phyloP scores from a whole-genome alignment of 2,797 vertebrate genomes.

The Naso thynnoides region DNA sequence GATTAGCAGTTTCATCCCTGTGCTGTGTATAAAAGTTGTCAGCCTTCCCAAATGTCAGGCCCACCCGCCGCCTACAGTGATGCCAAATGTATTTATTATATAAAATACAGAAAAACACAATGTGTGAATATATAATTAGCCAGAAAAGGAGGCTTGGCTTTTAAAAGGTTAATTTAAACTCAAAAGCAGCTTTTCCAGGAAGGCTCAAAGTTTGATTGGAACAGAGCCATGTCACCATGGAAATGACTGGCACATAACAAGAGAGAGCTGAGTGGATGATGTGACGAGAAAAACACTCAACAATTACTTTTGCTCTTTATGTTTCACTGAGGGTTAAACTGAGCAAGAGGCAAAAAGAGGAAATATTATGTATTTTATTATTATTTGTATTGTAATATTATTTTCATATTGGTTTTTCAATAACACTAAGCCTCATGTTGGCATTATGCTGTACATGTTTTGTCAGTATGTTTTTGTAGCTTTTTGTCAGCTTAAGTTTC shows the following conservation, averaged over 20 bases:
- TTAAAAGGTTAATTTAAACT: slow-evolving; percentile 52
- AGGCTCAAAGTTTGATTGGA: slow-evolving; percentile 32
- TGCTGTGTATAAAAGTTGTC: too few relatives aligned
- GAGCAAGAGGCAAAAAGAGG: background rate
- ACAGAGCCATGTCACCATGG: slow-evolving; percentile 45
- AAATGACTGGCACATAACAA: slow-evolving; percentile 47
- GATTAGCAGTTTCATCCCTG: too few relatives aligned
- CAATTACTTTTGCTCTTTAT: slow-evolving; percentile 22
- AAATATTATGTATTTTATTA: background rate
- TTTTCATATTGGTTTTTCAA: background rate
- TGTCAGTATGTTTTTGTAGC: background rate
- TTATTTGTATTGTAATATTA: background rate
- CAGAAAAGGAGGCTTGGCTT: slow-evolving; percentile 13
- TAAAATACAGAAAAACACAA: slow-evolving; percentile 33
- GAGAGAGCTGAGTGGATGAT: slow-evolving; percentile 29
- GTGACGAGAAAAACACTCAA: slow-evolving; percentile 37
- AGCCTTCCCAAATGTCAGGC: too few relatives aligned
- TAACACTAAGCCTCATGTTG: background rate
- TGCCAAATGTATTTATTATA: slow-evolving; percentile 1
- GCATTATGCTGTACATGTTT: background rate
- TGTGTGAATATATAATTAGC: slow-evolving; percentile 43
- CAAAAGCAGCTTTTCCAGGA: slow-evolving; percentile 34
- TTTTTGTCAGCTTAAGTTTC: background rate
- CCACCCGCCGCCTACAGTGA: too few relatives aligned
- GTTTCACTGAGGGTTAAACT: slow-evolving; percentile 22